Evolutionary conservation across 2,888 invertebrate genomes (phyloP), one percentile per base, ranked within the genome.

Genomic region (Opisthograptis luteolata): DNA sequence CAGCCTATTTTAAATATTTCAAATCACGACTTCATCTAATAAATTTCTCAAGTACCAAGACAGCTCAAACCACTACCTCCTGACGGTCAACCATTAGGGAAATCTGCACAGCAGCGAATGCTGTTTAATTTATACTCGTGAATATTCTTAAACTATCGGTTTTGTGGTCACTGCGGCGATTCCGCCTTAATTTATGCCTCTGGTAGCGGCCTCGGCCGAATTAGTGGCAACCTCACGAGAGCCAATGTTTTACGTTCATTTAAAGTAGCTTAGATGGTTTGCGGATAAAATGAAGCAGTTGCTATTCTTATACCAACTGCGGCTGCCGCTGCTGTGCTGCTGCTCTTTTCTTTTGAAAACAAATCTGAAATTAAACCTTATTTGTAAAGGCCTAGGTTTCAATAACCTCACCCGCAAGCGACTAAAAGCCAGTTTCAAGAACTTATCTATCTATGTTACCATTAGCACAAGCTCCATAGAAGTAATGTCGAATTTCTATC

Each of bases 101-200:
- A 89, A 89, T 90, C 90, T 89, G 84, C 83, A 74, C 76, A 70
- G 81, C 76, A 76, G 76, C 79, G 70, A 75, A 74, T 76, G 65
- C 79, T 86, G 87, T 81, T 84, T 89, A 90, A 89, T 89, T 89
- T 90, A 90, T 89, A 79, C 81, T 66, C 77, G 80, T 77, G 87
- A 87, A 88, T 89, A 89, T 90, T 90, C 89, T 89, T 90, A 89
- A 89, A 90, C 89, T 90, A 90, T 89, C 84, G 88, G 86, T 73
- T 84, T 82, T 79, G 87, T 76, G 87, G 88, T 81, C 81, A 75
- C 73, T 81, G 76, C 69, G 81, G 82, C 79, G 77, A 77, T 79
- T 74, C 79, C 66, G 73, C 68, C 76, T 69, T 83, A 83, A 85
- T 89, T 88, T 89, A 88, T 83, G 79, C 69, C 63, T 53, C 39